Evolutionary conservation across 2,113 vertebrate genomes (phyloP), one percentile per base, ranked within the genome.

Genomic region (Halichoeres trimaculatus): DNA sequence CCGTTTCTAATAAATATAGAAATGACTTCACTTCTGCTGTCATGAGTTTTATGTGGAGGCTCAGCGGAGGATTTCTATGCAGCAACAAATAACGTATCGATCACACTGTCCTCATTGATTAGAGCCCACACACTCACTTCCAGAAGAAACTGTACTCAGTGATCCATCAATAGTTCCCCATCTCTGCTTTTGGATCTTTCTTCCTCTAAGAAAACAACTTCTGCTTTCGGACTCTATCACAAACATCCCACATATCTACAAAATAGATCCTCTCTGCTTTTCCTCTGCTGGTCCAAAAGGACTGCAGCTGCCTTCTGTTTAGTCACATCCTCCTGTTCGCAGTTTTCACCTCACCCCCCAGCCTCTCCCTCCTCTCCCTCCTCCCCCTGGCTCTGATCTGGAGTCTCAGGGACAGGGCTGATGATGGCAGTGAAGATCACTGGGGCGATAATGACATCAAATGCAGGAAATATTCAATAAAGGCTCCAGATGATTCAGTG

Each of bases 1-100:
- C 80, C 48, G 74, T 93, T 94, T 94, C 91, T 93, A 93, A 93
- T 94, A 92, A 95, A 87, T 80, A 76, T 72, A 85, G 86, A 91
- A 86, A 88, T 89, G 68, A 83, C 74, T 76, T 85, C 11, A 70
- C 50, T 48, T 48, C 50, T 40, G 72, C 61, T 68, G 45, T 78
- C 51, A 11, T 70, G 56, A 76, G 34, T 62, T 30, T 22, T 20
- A 43, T 76, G 64, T 51, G 24, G 43, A 22, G 62, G 19, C 11
- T 82, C 36, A 60, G 54, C 1, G 0, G 52, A 65, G 71, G 52
- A 40, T 69, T 61, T 56, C 63, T 73, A 52, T 45, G 50, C 51
- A 6, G 53, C 60, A 47, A 60, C 11, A 47, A 56, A 74, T 61
- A 35, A 34, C 22, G 14, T 58, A 81, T 78, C 17, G 36, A 67